Evolutionary conservation across 2,888 invertebrate genomes (phyloP), one percentile per base, ranked within the genome.

Genomic region (Carabus problematicus): DNA sequence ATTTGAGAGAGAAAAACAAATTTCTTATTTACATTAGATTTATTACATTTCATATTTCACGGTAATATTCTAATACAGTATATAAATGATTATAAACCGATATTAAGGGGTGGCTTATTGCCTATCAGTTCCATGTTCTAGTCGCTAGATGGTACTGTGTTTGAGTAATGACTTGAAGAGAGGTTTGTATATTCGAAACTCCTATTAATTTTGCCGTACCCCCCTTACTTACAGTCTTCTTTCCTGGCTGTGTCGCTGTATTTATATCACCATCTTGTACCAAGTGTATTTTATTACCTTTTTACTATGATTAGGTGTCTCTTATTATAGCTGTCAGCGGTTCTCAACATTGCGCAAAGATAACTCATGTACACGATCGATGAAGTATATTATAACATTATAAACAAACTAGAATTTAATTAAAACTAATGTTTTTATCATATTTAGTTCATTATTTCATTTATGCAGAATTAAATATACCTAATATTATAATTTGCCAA

Each of bases 211-310:
- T 12, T 12, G 12, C 6, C 14, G 14, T 19, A 8, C 39, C 43
- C 16, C 14, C 3, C 41, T 9, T 63, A 9, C 52, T 52, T 52
- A 55, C 8, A 40, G n/a, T 16, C 39, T 59, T 62, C 62, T 62
- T 62, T 49, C 55, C 49, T 47, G 49, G 19, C 14, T 40, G 45
- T 67, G 54, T 54, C n/a, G 67, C 67, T 60, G 60, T 60, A 67
- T 60, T 64, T 64, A 64, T 64, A 56, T 64, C 56, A 56, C 45
- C 64, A 64, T 64, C 64, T 55, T 67, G 67, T 75, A 76, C 73
- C 77, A 75, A 75, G 76, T 77, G 77, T 75, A 75, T 74, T 77
- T 77, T 77, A 77, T 75, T 75, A 75, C 75, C 75, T 74, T 74
- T 75, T 75, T 75, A 75, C 73, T 75, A 74, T 76, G 71, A 71